A percentile compares a stretch with the other conserved stretches of the same genome.
phyloP scores from a whole-genome alignment of 2,888 invertebrate genomes.

The Phortica okadai region DNA sequence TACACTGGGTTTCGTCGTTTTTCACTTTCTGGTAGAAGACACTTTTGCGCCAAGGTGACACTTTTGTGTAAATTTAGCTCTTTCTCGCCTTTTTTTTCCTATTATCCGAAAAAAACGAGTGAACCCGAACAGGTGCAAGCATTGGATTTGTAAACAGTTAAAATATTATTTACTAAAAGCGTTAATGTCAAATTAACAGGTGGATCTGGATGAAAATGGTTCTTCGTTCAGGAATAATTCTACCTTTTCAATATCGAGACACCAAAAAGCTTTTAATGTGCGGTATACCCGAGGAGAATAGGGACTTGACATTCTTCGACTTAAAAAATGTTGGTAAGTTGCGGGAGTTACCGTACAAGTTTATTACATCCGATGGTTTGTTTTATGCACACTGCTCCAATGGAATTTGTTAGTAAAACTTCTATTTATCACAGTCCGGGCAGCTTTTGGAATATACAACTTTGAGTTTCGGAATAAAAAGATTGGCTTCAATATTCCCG shows the following conservation, averaged over 20 bases:
- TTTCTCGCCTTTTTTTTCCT: no score
- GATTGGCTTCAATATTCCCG: constrained; percentile 74
- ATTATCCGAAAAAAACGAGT: no score
- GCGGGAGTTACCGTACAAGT: constrained; percentile 56
- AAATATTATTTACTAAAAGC: constrained; percentile 50
- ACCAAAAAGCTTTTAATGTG: constrained; percentile 72
- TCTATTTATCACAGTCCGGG: constrained; percentile 59
- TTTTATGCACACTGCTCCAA: background rate
- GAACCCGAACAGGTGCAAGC: no score
- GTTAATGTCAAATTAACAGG: constrained; percentile 48
- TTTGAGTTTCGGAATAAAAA: constrained; percentile 74
- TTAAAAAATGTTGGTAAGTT: constrained; percentile 72
- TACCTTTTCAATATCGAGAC: constrained; percentile 74
- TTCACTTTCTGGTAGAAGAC: no score
- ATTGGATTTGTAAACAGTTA: no score
- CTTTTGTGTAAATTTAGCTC: no score
- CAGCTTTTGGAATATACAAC: constrained; percentile 70
- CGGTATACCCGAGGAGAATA: constrained; percentile 66
- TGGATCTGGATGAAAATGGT: constrained; percentile 65
- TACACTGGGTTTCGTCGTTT: no score
- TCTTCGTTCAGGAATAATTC: constrained; percentile 71
- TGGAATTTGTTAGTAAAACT: background rate
- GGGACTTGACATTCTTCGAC: constrained; percentile 71
- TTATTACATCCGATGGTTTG: constrained; percentile 53
- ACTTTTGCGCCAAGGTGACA: no score